Base-by-base conservation (phyloP, 2,113 vertebrate species). In the Girardinichthys multiradiatus region DNA sequence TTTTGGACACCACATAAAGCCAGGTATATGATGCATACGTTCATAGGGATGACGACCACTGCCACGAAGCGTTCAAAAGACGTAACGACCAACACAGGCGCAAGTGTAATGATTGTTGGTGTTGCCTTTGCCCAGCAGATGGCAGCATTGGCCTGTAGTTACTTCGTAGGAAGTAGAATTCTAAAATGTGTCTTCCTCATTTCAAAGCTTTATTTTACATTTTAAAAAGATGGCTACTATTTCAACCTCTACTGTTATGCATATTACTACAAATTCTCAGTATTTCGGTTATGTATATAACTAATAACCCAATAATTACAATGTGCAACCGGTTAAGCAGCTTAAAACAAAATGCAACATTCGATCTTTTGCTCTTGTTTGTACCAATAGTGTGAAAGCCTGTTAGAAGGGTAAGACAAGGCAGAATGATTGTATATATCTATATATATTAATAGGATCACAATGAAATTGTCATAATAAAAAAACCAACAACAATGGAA, bases 111-210 rank as follows among this genome's bases (percentile, higher is more conserved):
- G 4, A 19, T 45, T 24, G 9, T 48, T 29, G 31, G 15, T 67
- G 26, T 31, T 21, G 37, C 0, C 27, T 66, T 59, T 48, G 10
- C 27, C 72, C 72, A 74, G 57, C 26, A 74, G 72, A 74, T 60
- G 72, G 72, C 29, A 17, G 26, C 31, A 60, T 67, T 51, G 57
- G 57, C 12, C 45, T 48, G 35, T 12, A 66, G 4, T 29, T 39
- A 12, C 37, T 8, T 54, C 5, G 6, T 54, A 10, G 48, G 15
- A 13, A 59, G 57, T 29, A 10, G 15, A 17, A 58, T 45, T n/a
- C 7, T 28, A 8, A 59, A 28, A 59, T 2, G 26, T 59, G 57
- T 13, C 27, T 59, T 59, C 28, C 6, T 28, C 0, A 19, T 6
- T 57, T n/a, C 5, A n/a, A 24, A 2, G 37, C 0, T 39, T 39